Evolutionary conservation across 1,140 invertebrate genomes (phyloP), one percentile per base, ranked within the genome.

Genomic region (Drosophila tropicalis): DNA sequence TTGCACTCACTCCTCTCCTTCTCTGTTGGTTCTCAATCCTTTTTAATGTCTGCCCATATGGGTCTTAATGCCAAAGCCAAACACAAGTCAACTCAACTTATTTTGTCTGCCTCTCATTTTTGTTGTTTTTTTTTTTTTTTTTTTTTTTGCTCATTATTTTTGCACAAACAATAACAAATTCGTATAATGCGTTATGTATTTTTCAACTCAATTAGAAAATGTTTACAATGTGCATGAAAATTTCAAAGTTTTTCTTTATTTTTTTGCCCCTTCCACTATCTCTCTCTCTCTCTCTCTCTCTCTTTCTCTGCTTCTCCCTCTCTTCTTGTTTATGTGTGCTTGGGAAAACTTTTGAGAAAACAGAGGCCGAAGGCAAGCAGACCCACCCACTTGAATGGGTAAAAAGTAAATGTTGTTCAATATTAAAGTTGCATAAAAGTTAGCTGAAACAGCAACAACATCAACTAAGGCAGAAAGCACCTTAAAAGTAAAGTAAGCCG

Each of bases 151-250:
- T 86, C 79, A 86, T 86, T 86, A 86, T 83, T 83, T 83, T 76
- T 41, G 47, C 73, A 70, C 83, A 83, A 86, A 83, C 83, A 89
- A 89, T 89, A 86, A 86, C 83, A 86, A 74, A 76, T 87, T 51
- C 44, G 13, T 56, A 76, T 76, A 69, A 78, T 82, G 76, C 84
- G 82, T 76, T 89, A 87, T 89, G 84, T 89, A 87, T 87, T 87
- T 87, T 87, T 89, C 84, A 87, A 87, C 84, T 87, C 84, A 87
- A 87, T 87, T 87, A 87, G 84, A 89, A 89, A 79, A 84, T 84
- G 84, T 87, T 87, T 87, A 87, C 83, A 89, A 72, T 89, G 84
- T 61, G 84, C 72, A 86, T 87, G 69, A 79, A 87, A 87, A 79
- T 82, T 86, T 87, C 70, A 40, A 44, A 64, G 44, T 64, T 64